These are phyloP conservation scores for Lagocephalus sceleratus DNA, from an alignment of 2,797 vertebrate species.

Conservation along the genomic window DNA sequence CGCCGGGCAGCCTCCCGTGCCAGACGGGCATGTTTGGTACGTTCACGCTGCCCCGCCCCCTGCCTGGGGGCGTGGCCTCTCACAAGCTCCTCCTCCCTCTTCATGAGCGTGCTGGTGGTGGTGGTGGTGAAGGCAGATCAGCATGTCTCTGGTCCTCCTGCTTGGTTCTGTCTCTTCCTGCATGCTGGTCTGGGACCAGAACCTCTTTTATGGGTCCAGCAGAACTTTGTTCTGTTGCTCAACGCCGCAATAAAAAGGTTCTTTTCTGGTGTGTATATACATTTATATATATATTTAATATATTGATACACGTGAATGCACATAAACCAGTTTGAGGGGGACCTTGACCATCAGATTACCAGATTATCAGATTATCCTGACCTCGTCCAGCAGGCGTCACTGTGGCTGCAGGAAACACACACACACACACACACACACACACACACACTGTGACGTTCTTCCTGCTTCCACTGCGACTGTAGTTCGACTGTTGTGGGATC, in stretches of 20 bases:
- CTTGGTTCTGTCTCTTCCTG: constrained; percentile 36
- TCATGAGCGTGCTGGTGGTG: too few relatives aligned
- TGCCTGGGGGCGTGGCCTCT: constrained; percentile 1
- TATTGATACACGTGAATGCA: too few relatives aligned
- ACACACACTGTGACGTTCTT: background rate
- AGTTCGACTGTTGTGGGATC: too few relatives aligned
- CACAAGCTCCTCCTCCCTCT: background rate
- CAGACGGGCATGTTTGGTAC: constrained; percentile 93
- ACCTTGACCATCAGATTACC: too few relatives aligned
- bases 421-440: background rate
- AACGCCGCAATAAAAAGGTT: too few relatives aligned
- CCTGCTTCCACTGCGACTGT: too few relatives aligned
- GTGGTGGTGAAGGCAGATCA: constrained; percentile 7
- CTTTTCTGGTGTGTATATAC: too few relatives aligned
- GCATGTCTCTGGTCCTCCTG: constrained; percentile 11
- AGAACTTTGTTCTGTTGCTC: too few relatives aligned
- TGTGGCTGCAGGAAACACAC: constrained; percentile 27
- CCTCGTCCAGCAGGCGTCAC: constrained; percentile 63
- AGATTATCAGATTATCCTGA: too few relatives aligned
- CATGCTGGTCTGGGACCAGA: constrained; percentile 32
- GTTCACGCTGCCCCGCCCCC: constrained; percentile 60
- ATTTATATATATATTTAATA: too few relatives aligned
- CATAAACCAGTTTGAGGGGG: too few relatives aligned
- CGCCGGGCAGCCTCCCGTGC: constrained; percentile 86
- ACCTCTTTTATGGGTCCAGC: too few relatives aligned